A percentile compares a stretch with the other conserved stretches of the same genome.
Conservation (phyloP, 2,113 vertebrate genomes). For the Anseranas semipalmata region DNA sequence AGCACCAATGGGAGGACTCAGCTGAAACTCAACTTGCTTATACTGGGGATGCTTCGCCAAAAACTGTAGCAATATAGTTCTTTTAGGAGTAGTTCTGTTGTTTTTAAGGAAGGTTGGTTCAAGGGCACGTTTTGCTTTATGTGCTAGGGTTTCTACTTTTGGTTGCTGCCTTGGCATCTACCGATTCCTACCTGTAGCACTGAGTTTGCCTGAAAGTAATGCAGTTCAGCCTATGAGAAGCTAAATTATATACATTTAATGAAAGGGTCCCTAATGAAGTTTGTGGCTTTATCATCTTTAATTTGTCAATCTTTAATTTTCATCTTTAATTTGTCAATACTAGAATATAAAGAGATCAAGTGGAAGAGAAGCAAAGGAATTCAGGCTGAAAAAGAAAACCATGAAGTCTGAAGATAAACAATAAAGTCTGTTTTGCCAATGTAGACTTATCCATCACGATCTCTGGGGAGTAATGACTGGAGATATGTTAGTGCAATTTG, state of each 20-base stretch:
- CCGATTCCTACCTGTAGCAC: not conserved
- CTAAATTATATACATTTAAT: not conserved
- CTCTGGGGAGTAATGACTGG: not conserved
- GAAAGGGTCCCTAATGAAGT: not conserved
- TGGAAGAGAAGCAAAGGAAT: not conserved
- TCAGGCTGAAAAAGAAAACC: not conserved
- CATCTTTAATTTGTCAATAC: not conserved
- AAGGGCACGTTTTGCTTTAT: not conserved
- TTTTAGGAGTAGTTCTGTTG: not conserved
- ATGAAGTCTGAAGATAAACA: not conserved
- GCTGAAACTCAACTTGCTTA: not conserved
- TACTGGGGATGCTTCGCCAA: not conserved
- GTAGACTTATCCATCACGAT: accelerated
- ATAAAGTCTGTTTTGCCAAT: not conserved
- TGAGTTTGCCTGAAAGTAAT: not conserved
- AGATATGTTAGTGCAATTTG: not conserved
- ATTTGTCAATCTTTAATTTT: too few relatives aligned
- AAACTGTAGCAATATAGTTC: not conserved
- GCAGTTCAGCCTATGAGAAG: not conserved
- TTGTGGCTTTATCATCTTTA: too few relatives aligned
- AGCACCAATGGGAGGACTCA: not conserved
- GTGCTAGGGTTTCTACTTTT: not conserved
- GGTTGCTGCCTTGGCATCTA: not conserved
- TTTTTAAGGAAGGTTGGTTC: not conserved
- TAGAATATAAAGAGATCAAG: not conserved